Evolutionary conservation across 30 jellyfish, hydroid and myxozoan species (phyloP), one percentile per base, ranked within the genome.

Genomic region (Hydractinia symbiolongicarpus): DNA sequence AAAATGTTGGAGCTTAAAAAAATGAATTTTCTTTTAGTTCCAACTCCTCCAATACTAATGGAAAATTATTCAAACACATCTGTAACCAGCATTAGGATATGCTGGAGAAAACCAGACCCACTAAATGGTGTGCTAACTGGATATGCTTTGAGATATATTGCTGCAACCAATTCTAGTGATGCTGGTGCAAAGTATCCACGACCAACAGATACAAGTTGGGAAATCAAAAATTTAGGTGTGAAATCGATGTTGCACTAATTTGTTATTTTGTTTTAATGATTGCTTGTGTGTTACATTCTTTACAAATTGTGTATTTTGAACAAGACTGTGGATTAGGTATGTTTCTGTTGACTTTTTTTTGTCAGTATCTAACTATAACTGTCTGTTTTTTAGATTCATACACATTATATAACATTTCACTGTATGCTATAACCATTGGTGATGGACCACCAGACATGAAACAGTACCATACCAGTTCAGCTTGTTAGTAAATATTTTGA

Each of bases 61-160:
- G 81, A 9, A 6, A 66, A 8, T 8, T 64, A 81, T 50, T 14
- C 19, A 57, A 73, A 83, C 56, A 16, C 4, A 5, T 53, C 90
- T 3, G 30, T 40, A 4, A 19, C 40, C 5, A 15, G 71, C 13
- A 83, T 70, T 16, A 50, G 19, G 51, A 8, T 73, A 17, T 13
- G 4, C 5, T 83, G 90, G 90, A 56, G 15, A 21, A 11, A 5
- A 10, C 90, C 90, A 4, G 66, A 9, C 14, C 40, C 30, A 40
- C 72, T 80, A 5, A 83, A 83, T 73, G 90, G 90, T 7, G 19
- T 72, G 55, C 58, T 83, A 20, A 50, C 40, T 21, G 80, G 85
- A 14, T 83, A 70, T 57, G 44, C 7, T 4, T 10, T 83, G 71
- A 72, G 66, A 11, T 83, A 80, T 79, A 6, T 7, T 13, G 53